Evolutionary conservation across 2,888 invertebrate species (phyloP), one percentile per base, ranked within the genome.

Genomic region (Harmothoe impar): DNA sequence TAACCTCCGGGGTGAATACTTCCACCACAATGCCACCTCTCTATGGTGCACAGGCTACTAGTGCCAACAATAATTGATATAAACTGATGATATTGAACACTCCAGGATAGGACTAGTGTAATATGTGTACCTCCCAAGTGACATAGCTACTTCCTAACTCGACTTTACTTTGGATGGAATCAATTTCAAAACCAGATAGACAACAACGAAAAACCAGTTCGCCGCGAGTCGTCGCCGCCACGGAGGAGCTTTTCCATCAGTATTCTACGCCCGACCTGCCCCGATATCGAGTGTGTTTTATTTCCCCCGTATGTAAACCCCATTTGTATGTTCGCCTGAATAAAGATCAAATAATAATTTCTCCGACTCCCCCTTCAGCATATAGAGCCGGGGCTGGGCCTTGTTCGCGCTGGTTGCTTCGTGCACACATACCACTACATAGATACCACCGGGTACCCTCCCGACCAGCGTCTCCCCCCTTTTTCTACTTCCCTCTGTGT

Each of bases 231-330:
- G n/a, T n/a, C n/a, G n/a, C n/a, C n/a, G n/a, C n/a, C n/a, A n/a
- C 43, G 43, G 43, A 10, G 43, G 43, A 43, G 5, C 43, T 43
- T 7, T n/a, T 72, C 72, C 25, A 72, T 72, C 62, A n/a, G 62
- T 62, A 62, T 62, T 62, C 62, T n/a, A 62, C 20, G n/a, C 62
- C 23, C 62, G 62, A n/a, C 62, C 62, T 62, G 62, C 62, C n/a
- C 62, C 62, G 62, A 62, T 62, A 62, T 62, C 23, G 62, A 72
- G 72, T n/a, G 29, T 29, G 72, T 72, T 72, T 72, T 72, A 72
- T 72, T 72, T 72, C 15, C 23, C 23, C 62, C 29, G 3, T 29
- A 29, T 15, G 31, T 25, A 72, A 29, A 29, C 72, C 7, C 29
- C 31, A 25, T 29, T 72, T 72, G 72, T 72, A 25, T 72, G 31